Evolutionary conservation across 2,888 invertebrate species (phyloP), one percentile per base, ranked within the genome.

Genomic region (Erannis defoliaria): DNA sequence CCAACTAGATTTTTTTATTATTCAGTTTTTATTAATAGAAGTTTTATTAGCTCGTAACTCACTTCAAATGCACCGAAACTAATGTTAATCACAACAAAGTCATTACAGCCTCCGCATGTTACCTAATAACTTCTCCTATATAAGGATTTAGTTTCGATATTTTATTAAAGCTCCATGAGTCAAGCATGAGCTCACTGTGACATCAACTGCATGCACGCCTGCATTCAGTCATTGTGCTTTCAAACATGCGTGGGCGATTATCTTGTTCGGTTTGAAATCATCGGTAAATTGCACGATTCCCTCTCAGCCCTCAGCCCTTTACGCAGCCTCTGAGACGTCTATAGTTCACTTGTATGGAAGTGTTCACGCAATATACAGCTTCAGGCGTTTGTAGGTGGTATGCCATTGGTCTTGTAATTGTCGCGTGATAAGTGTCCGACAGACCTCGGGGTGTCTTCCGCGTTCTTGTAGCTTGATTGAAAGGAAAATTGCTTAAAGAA

Each of bases 131-230:
- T 62, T 55, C 19, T 59, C 59, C 63, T 74, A 59, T 58, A 70
- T 71, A 54, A 45, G 64, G 67, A 61, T 62, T 42, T 26, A 58
- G 64, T 62, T 68, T 71, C 68, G 72, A 62, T 69, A 67, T 42
- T 49, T 66, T 71, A 62, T 69, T 56, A 56, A 62, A 33, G 16
- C 19, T 53, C n/a, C 66, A 68, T 82, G 84, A 84, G 69, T 83
- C 82, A 83, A 71, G 72, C 61, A 67, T 82, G 84, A 83, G 76
- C 77, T 82, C 82, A 82, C 75, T 76, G 29, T 81, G 81, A 82
- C 81, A 81, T 82, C 78, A 82, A 80, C 79, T 76, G 63, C 71
- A 71, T 53, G 64, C 67, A 71, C 72, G 14, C 31, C 70, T 81
- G 70, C 68, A 73, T 70, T 72, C 5, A 29, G 31, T 8, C 33